Percentiles rank a stretch among this genome's conserved stretches.
Evolutionary conservation across 2,888 invertebrate species (phyloP).

Genomic region (Spodoptera picta): DNA sequence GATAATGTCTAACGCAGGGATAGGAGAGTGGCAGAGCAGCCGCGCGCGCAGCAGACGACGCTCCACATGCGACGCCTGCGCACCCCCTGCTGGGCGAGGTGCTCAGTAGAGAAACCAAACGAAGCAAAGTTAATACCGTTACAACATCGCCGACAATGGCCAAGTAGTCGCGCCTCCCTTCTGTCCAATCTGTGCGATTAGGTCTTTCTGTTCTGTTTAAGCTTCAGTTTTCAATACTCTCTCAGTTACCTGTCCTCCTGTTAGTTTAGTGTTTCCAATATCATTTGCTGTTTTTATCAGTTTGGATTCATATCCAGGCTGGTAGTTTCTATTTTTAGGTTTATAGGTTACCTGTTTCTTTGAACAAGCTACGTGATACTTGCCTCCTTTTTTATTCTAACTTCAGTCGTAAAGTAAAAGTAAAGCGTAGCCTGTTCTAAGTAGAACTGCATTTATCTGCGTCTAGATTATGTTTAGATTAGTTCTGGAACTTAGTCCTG

Average conservation of each 20-base stretch:
- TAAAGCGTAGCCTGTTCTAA: constrained; percentile 70
- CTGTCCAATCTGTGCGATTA: constrained; percentile 86
- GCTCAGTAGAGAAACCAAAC: constrained; percentile 90
- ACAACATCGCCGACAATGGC: constrained; percentile 84
- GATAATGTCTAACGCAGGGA: constrained; percentile 88
- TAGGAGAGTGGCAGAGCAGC: constrained; percentile 83
- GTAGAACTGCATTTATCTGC: constrained; percentile 69
- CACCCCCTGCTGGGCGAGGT: constrained; percentile 95
- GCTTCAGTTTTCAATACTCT: constrained; percentile 76
- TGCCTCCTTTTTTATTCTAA: constrained; percentile 1
- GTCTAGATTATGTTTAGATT: constrained; percentile 71
- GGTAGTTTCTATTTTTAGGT: constrained; percentile 60
- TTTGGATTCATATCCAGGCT: constrained; percentile 62
- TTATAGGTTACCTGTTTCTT: constrained; percentile 56
- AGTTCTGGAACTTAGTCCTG: constrained; percentile 68
- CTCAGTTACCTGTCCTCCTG: constrained; percentile 76
- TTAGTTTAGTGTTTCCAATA: constrained; percentile 78
- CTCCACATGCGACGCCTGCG: constrained; percentile 93
- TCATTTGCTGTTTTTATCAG: constrained; percentile 67
- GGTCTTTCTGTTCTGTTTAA: constrained; percentile 86
- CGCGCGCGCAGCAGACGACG: constrained; percentile 82
- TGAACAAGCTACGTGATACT: constrained; percentile 65
- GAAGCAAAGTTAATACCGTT: constrained; percentile 90
- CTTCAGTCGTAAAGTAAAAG: not conserved
- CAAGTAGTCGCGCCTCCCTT: constrained; percentile 88